Evolutionary conservation across 2,113 vertebrate genomes (phyloP), one percentile per base, ranked within the genome.

Genomic region (Centrocercus urophasianus): DNA sequence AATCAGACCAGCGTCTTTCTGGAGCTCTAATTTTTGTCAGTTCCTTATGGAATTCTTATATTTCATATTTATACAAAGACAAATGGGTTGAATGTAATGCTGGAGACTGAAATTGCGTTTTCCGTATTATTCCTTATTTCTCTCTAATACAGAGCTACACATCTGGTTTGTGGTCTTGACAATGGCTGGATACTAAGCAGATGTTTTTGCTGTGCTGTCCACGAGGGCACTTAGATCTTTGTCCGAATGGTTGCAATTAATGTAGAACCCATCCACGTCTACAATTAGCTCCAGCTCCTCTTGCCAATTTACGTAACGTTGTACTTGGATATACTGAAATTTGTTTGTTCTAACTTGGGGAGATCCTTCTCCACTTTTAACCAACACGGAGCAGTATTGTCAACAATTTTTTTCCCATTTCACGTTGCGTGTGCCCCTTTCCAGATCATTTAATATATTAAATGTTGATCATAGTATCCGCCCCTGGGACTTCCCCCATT

Each of bases 401-500:
- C 67, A 81, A 86, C 50, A 8, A 2, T 59, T 87, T 36, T 67
- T 66, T 19, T 7, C 4, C 27, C 20, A 11, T 69, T 91, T 81
- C 54, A 79, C 63, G 8, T 84, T 70, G 59, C 64, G 40, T 67
- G 48, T 91, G 36, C 63, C 43, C 59, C 80, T 95, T 95, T 96
- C 93, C 96, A 95, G 92, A 95, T 95, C 86, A 95, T 95, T 94
- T 93, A 94, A 95, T 97, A 81, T 94, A 97, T 95, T 97, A 94
- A 92, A 94, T 76, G 92, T 95, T 96, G 92, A 95, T 95, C 92
- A 69, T 90, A 70, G 91, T 73, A 86, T 90, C 88, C 12, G 1
- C 93, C 95, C 90, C 63, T 94, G 90, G 90, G 91, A 95, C 89
- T 90, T 96, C 88, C 90, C 93, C 93, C 92, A 94, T 96, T 96